phyloP scores from a whole-genome alignment of 2,797 vertebrate species.

The Anabacerthia variegaticeps region DNA sequence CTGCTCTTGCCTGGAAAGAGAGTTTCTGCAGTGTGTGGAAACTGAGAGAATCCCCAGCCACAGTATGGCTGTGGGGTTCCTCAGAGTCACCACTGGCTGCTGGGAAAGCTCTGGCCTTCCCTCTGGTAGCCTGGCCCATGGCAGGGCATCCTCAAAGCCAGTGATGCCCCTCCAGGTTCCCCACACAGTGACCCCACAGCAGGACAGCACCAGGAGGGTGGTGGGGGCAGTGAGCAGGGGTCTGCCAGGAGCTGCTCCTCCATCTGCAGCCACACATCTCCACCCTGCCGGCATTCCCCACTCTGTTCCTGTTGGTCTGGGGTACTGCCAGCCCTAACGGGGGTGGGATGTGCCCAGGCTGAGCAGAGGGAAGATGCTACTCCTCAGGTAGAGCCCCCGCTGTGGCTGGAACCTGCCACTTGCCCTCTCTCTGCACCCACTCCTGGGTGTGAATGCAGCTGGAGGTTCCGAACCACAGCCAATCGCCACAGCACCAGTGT shows the following conservation, averaged over 20 bases:
- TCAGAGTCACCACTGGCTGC: background rate
- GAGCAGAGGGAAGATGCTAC: background rate
- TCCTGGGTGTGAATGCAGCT: background rate
- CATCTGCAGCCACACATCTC: rapidly evolving
- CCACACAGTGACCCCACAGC: background rate
- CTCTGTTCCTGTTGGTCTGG: rapidly evolving
- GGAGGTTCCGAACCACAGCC: background rate
- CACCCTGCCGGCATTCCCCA: rapidly evolving
- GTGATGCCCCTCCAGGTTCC: background rate
- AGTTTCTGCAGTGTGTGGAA: background rate
- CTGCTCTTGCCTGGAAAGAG: background rate
- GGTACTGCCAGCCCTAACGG: rapidly evolving
- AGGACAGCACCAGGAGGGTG: background rate
- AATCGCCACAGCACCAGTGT: rapidly evolving
- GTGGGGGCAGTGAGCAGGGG: rapidly evolving
- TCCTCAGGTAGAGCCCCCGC: rapidly evolving
- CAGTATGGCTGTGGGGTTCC: background rate
- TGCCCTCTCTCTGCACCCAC: background rate
- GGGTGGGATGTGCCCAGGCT: rapidly evolving
- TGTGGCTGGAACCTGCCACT: background rate
- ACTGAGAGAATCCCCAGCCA: background rate
- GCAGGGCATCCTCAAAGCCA: rapidly evolving
- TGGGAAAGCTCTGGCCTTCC: background rate
- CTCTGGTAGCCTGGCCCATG: background rate
- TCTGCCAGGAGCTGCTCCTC: background rate